These are phyloP conservation scores for Ceratina japonica DNA, from an alignment of 1,140 invertebrate genomes.

Conservation along the genomic window DNA sequence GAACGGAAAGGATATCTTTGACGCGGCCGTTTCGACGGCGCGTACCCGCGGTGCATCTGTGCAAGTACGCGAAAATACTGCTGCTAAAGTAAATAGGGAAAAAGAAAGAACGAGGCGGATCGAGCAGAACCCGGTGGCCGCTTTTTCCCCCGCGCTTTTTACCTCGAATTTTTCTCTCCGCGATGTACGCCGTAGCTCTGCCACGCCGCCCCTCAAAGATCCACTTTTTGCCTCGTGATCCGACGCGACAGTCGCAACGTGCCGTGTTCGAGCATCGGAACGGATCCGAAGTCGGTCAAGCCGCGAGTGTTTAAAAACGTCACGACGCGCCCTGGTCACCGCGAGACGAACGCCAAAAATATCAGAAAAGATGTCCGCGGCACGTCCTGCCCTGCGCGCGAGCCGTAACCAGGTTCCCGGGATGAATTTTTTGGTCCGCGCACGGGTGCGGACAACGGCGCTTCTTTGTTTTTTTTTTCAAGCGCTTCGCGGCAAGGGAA, in stretches of 20 bases:
- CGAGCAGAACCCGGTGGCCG: conserved; percentile 6
- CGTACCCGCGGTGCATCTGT: not conserved
- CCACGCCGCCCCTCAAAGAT: conserved; percentile 33
- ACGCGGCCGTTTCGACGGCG: not conserved
- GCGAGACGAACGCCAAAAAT: conserved; percentile 9
- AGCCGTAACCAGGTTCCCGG: too few relatives aligned
- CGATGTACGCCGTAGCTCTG: conserved; percentile 5
- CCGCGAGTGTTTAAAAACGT: conserved; percentile 48
- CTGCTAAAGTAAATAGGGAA: conserved; percentile 30
- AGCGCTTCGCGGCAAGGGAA: not conserved
- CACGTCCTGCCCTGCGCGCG: too few relatives aligned
- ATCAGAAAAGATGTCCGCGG: not conserved
- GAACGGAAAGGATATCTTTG: conserved; percentile 21
- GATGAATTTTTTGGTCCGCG: not conserved
- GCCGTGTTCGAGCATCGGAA: not conserved
- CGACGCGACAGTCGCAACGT: not conserved
- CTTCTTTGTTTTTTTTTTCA: too few relatives aligned
- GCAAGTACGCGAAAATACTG: conserved; percentile 10
- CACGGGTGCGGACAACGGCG: not conserved
- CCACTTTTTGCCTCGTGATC: not conserved
- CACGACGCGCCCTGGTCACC: too few relatives aligned
- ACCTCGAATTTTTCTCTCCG: not conserved
- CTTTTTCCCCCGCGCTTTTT: conserved; percentile 20
- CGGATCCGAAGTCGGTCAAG: conserved; percentile 49
- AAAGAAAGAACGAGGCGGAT: conserved; percentile 17